Base-by-base conservation (phyloP, 2,888 invertebrate genomes). In the Calliphora vomitoria region DNA sequence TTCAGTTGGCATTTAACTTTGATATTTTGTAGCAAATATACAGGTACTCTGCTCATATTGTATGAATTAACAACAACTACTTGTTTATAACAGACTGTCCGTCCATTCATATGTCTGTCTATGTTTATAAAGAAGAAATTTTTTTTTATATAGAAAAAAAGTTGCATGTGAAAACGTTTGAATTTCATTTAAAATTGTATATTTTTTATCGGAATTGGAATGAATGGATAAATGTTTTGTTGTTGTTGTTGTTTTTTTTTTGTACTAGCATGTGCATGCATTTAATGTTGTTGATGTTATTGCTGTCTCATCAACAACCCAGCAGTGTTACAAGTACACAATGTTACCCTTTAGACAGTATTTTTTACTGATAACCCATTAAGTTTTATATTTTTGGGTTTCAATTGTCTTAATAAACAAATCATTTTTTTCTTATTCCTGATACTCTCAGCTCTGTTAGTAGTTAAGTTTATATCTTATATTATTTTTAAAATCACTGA, bases 201-300 rank as follows among this genome's bases (percentile, higher is more conserved):
- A 31, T 44, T 13, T 4, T 60, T 53, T 66, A 25, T 62, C 35
- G 31, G 11, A 44, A 11, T 31, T 55, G 25, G 6, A 58, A 69
- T 50, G 41, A 62, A 64, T 78, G 20, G 31, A 76, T 83, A 41
- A 15, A 15, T 44, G 76, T 64, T 68, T 55, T 55, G 38, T 72
- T 58, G 20, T 41, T 55, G 31, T 53, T 68, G 25, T 41, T 41
- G 10, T 25, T 2, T 25, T 25, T 1, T 25, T 25, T 1, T 25
- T 25, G 20, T 1, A 1, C 20, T 15, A 13, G n/a, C 35, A 15
- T 50, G 18, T 38, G 13, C 15, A n/a, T 50, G 20, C 18, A 20
- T 41, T 11, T 15, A 6, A 15, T 38, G 8, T 38, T 44, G 44
- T 44, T 44, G 38, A 8, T 41, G 38, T 41, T 41, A 41, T 41